Evolutionary conservation across 2,888 invertebrate species (phyloP), one percentile per base, ranked within the genome.

Genomic region (Drosophila niveifrons): DNA sequence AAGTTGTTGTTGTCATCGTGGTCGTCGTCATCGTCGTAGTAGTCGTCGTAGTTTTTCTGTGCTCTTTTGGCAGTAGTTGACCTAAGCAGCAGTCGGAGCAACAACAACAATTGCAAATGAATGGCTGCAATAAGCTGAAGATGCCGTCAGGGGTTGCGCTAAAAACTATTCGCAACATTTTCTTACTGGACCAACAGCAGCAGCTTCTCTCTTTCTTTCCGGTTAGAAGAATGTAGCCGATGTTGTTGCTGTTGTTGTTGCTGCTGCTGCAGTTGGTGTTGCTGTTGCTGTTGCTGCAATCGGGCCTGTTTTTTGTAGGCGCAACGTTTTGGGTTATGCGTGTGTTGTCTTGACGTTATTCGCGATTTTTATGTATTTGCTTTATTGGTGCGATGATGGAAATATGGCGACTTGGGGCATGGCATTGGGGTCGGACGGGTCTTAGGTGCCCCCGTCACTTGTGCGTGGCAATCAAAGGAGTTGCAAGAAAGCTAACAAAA

Each of bases 81-180:
- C 66, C 78, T 72, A 86, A 88, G 88, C 86, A 72, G 61, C 62
- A 78, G 66, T 58, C 50, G 57, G 34, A 52, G 31, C 62, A 61
- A 8, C 68, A 48, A 11, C 59, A 56, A 48, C 67, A 63, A 2
- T 58, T 62, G 17, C 62, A 73, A 61, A 72, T 64, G 66, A 88
- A 75, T 75, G 83, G 75, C 73, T 78, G 74, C 80, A 80, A 73
- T 76, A 78, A 76, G 76, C 76, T 69, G 58, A 65, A 79, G 83
- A 80, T 65, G 73, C 64, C 57, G 70, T 65, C 67, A 64, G 80
- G 82, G 82, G 82, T 82, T 82, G 75, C 72, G 63, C 72, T 74
- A 65, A 82, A 80, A 80, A 80, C 83, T 86, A 86, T 83, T 87
- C 58, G 80, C 78, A 86, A 78, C 87, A 88, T 78, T 88, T 83